A percentile compares a stretch with the other conserved stretches of the same genome.
Conservation (phyloP, 2,888 invertebrate genomes). For the Calliphora vomitoria region DNA sequence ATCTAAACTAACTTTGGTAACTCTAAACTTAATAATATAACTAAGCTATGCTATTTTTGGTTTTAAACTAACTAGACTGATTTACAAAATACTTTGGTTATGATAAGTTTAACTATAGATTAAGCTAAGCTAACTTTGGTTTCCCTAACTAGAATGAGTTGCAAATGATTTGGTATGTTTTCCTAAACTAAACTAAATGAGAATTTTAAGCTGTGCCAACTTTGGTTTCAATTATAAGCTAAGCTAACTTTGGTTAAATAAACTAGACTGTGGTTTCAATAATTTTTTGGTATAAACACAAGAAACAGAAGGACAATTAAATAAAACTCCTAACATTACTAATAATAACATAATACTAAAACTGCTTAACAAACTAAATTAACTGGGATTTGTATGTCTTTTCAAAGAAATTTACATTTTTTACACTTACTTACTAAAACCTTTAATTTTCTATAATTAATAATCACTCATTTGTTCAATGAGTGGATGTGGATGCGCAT, state of each 20-base stretch:
- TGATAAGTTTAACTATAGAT: constrained; percentile 9
- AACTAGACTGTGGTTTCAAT: not conserved
- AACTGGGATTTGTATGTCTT: constrained; percentile 2
- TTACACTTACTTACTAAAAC: not conserved
- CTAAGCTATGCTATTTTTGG: constrained; percentile 57
- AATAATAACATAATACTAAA: not conserved
- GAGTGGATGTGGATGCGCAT: constrained; percentile 10
- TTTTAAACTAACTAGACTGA: constrained; percentile 41
- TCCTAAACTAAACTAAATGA: constrained; percentile 22
- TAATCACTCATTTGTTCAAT: constrained; percentile 40
- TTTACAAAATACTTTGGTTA: constrained; percentile 5
- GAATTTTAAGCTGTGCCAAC: not conserved
- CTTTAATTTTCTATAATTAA: not conserved
- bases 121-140: constrained; percentile 67
- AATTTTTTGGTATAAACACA: constrained; percentile 14
- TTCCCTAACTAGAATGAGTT: constrained; percentile 54
- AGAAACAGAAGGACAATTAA: not conserved
- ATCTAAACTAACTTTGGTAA: not conserved
- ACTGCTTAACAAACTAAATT: not conserved
- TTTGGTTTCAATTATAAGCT: constrained; percentile 19
- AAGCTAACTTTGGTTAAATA: constrained; percentile 42
- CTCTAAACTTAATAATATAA: not conserved
- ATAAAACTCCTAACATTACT: not conserved
- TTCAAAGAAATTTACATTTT: not conserved
- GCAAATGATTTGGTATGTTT: constrained; percentile 8